phyloP scores from a whole-genome alignment of 2,113 vertebrate species.

The Tyrannus savana region DNA sequence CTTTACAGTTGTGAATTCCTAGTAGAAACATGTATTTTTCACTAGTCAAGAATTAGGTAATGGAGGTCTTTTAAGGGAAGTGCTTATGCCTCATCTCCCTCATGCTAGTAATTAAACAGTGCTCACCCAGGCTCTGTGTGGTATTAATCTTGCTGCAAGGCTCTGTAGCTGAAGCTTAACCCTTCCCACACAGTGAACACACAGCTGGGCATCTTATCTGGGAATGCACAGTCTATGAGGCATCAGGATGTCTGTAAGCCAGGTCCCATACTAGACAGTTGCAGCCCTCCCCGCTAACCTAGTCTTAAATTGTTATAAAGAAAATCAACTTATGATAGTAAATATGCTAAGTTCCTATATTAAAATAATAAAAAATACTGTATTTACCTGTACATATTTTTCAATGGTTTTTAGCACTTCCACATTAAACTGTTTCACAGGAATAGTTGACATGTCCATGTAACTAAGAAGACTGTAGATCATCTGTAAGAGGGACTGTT shows the following conservation, averaged over 20 bases:
- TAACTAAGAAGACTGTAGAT: slow-evolving; percentile 97
- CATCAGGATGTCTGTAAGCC: background rate
- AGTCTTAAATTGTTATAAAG: background rate
- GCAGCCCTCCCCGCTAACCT: background rate
- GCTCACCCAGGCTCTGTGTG: background rate
- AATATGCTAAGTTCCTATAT: background rate
- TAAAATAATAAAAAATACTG: background rate
- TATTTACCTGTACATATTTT: slow-evolving; percentile 94
- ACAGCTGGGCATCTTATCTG: background rate
- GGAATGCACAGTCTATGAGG: background rate
- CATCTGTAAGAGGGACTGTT: slow-evolving; percentile 95
- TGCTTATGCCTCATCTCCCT: background rate
- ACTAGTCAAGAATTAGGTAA: background rate
- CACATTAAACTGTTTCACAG: slow-evolving; percentile 93
- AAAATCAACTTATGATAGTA: background rate
- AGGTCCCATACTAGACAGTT: background rate
- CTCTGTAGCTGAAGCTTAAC: background rate
- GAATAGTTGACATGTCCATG: slow-evolving; percentile 91
- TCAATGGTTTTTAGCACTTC: slow-evolving; percentile 97
- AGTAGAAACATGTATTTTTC: background rate
- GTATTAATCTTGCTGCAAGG: background rate
- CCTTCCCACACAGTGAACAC: background rate
- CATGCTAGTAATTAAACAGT: background rate
- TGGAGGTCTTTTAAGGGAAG: background rate
- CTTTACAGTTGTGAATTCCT: background rate